Conservation (phyloP, 2,888 invertebrate genomes). For the Axea sp. region DNA sequence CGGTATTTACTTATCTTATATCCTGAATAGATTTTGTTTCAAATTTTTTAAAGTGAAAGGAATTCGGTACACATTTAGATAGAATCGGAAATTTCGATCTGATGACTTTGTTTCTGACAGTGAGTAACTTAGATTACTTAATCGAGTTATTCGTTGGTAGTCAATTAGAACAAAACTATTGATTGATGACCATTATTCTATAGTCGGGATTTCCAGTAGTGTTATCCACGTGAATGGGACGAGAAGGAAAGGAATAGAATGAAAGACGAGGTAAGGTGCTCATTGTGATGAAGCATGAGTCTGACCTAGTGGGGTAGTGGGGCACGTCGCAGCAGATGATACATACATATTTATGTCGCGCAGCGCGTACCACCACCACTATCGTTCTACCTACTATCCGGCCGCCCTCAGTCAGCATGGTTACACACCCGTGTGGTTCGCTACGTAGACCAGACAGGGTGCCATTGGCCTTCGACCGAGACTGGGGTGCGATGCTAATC, state of each 20-base stretch:
- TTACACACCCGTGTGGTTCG: conserved; percentile 58
- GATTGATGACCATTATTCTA: conserved; percentile 11
- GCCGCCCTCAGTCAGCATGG: conserved; percentile 59
- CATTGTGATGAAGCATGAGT: conserved; percentile 76
- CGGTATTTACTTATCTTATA: neutral
- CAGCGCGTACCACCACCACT: conserved; percentile 68
- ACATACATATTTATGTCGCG: conserved; percentile 79
- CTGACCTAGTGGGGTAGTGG: conserved; percentile 79
- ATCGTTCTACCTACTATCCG: conserved; percentile 50
- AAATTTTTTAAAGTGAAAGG: conserved; percentile 10
- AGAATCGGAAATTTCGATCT: conserved; percentile 4
- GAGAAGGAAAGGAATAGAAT: conserved; percentile 39
- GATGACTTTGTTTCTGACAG: conserved; percentile 3
- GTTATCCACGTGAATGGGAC: conserved; percentile 55
- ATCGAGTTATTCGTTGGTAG: conserved; percentile 6
- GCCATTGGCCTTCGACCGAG: conserved; percentile 75
- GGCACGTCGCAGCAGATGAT: conserved; percentile 78
- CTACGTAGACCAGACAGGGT: conserved; percentile 61
- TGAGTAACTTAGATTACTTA: neutral
- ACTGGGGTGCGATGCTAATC: conserved; percentile 77
- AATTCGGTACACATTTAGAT: neutral
- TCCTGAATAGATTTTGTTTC: conserved; percentile 10
- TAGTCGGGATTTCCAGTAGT: conserved; percentile 2
- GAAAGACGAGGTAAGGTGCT: conserved; percentile 60
- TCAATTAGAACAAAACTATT: conserved; percentile 17